Conservation (phyloP, 2,113 vertebrate genomes). For the Garra rufa region DNA sequence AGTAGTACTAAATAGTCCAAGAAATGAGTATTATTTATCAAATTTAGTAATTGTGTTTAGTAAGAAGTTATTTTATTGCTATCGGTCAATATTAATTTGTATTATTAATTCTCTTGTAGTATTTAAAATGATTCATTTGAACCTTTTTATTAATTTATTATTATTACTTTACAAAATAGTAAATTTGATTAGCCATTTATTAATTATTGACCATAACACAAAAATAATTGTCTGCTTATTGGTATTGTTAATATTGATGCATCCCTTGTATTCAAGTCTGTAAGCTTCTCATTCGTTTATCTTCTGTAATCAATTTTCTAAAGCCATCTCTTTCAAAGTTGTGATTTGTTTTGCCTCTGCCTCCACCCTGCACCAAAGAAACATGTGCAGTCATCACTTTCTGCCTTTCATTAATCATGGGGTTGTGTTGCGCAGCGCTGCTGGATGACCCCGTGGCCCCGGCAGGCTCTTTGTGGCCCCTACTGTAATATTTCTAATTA, state of each 20-base stretch:
- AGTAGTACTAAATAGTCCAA: neutral
- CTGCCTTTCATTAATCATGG: conserved; percentile 64
- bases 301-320: conserved; percentile 62
- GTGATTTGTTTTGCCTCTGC: conserved; percentile 53
- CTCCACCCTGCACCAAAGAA: conserved; percentile 50
- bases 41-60: neutral
- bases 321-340: conserved; percentile 54
- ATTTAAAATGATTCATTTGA: neutral
- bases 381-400: conserved; percentile 61
- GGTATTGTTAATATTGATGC: neutral
- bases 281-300: conserved; percentile 54
- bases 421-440: conserved; percentile 49
- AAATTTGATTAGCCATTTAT: neutral
- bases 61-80: neutral
- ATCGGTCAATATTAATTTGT: neutral
- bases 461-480: conserved; percentile 37
- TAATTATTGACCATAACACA: neutral
- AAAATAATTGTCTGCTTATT: neutral
- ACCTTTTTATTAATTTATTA: no score
- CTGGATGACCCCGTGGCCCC: conserved; percentile 56
- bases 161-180: neutral
- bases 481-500: conserved; percentile 70
- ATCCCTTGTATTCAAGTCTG: neutral
- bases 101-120: neutral
- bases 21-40: neutral